Evolutionary conservation across 35 echinoderm and acorn worm genomes (phyloP).

Genomic region (Stichopus chloronotus): DNA sequence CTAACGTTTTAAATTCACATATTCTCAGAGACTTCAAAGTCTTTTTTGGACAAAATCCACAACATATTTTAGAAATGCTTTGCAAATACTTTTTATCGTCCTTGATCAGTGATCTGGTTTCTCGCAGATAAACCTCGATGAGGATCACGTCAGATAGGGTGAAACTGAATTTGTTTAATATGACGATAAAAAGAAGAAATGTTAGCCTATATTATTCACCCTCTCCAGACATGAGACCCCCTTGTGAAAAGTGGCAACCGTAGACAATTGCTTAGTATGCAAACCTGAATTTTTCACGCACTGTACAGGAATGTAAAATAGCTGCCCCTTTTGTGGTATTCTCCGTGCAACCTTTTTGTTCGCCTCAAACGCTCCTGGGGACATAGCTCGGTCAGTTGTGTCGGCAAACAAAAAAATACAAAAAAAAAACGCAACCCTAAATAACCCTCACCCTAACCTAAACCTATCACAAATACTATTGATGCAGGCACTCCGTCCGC

Average conservation of each 20-base stretch:
- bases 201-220: too few relatives aligned
- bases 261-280: slow-evolving; percentile 11
- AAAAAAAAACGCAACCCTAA: slow-evolving; percentile 28
- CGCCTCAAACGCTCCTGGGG: slow-evolving; percentile 62
- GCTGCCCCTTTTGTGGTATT: slow-evolving; percentile 43
- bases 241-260: too few relatives aligned
- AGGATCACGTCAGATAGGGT: too few relatives aligned
- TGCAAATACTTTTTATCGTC: too few relatives aligned
- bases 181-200: too few relatives aligned
- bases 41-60: too few relatives aligned
- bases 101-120: too few relatives aligned
- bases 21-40: too few relatives aligned
- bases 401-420: slow-evolving; percentile 29
- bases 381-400: slow-evolving; percentile 60
- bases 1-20: too few relatives aligned
- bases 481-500: slow-evolving; percentile 20
- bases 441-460: slow-evolving; percentile 62
- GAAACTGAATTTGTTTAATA: too few relatives aligned
- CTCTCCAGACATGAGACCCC: not conserved
- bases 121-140: too few relatives aligned
- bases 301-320: slow-evolving; percentile 44
- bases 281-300: slow-evolving; percentile 35
- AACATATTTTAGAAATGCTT: too few relatives aligned
- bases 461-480: slow-evolving; percentile 27
- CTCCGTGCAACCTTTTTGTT: slow-evolving; percentile 36